Evolutionary conservation across 1,140 invertebrate genomes (phyloP).

Genomic region (Augochlora pura): DNA sequence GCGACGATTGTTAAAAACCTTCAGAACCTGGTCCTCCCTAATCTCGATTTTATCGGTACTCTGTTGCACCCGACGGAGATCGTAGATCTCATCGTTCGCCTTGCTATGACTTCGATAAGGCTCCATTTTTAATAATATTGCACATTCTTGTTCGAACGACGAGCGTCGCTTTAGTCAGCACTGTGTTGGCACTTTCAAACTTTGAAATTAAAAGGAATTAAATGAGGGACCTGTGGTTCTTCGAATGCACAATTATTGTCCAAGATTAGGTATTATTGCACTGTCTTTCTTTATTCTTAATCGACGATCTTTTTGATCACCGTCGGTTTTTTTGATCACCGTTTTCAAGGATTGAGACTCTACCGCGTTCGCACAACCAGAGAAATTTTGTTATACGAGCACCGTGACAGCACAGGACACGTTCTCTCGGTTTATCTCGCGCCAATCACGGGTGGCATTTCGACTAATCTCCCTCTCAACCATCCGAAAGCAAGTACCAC

Average conservation of each 20-base stretch:
- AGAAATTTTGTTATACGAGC: neutral
- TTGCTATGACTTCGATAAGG: constrained; percentile 47
- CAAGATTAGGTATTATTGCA: neutral
- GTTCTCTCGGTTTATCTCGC: neutral
- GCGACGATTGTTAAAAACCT: constrained; percentile 19
- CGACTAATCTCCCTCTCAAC: constrained; percentile 60
- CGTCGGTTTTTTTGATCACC: neutral
- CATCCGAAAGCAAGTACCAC: constrained; percentile 64
- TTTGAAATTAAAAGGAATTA: neutral
- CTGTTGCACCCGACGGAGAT: constrained; percentile 36
- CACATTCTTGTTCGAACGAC: neutral
- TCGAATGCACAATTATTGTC: neutral
- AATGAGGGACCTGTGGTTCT: neutral
- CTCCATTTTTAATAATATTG: constrained; percentile 57
- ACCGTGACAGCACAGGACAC: neutral
- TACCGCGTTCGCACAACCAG: too few species aligned
- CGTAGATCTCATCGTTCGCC: constrained; percentile 44
- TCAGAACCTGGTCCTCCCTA: constrained; percentile 6
- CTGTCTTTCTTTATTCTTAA: neutral
- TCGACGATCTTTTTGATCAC: neutral
- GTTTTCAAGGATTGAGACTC: too few species aligned
- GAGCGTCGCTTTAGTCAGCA: neutral
- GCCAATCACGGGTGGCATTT: constrained; percentile 28
- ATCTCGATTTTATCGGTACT: constrained; percentile 14
- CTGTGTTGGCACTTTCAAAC: neutral